Base-by-base conservation (phyloP, 2,888 invertebrate genomes). In the Sericinus montela region DNA sequence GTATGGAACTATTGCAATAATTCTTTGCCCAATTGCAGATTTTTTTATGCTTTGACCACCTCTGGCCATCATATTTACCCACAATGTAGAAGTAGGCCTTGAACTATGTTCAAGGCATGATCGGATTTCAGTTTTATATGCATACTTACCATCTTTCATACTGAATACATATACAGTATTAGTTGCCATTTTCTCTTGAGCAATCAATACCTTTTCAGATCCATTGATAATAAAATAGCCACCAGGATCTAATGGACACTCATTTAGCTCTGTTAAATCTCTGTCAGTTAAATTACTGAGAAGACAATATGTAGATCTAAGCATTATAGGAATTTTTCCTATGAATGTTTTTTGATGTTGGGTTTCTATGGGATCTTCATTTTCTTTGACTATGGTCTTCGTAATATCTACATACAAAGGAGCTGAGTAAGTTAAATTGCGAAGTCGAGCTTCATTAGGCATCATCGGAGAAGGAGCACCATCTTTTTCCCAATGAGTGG, bases 401-500 rank as follows among this genome's bases (percentile, higher is more conserved):
- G 97, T 97, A 52, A 99, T 99, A 78, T 99, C 99, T 0, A 99
- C 99, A 84, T 99, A 99, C 0, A 99, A 89, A 0, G 99, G 99
- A 0, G 99, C 99, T 0, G 99, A 98, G 80, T 99, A 99, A 0
- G 98, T 98, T 34, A 99, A 89, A 87, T 99, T 99, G 51, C 99
- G 91, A 45, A 99, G 91, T 54, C 99, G 92, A 3, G 99, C 99
- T 85, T 99, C 99, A 72, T 99, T 99, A 0, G 99, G 99, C 98
- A 99, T 99, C 98, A 99, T 98, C 51, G 98, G 98, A 50, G 97
- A 96, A 10, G 99, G 98, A 0, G 98, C 97, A 72, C 99, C 99
- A 90, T 99, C 99, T 86, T 99, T 99, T 80, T 99, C 99, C 99
- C 99, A 99, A 91, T 99, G 99, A 6, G 99, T 99, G 1, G 99